phyloP scores from a whole-genome alignment of 2,113 vertebrate genomes.

The Lasiurus borealis region DNA sequence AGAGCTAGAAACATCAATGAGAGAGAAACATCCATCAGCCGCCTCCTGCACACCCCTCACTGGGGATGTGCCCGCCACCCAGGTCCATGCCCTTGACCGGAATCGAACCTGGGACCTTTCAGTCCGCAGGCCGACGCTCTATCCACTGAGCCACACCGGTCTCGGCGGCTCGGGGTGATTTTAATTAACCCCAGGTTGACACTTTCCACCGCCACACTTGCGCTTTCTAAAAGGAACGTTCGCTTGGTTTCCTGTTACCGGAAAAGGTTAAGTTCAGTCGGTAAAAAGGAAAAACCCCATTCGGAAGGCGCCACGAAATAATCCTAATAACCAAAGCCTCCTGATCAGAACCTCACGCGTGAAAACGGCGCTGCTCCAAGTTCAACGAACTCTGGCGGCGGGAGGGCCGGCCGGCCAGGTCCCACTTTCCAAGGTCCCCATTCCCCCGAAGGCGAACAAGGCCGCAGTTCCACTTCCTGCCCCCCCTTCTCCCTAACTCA shows the following conservation, averaged over 20 bases:
- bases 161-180: background rate
- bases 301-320: background rate
- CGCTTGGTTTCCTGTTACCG: background rate
- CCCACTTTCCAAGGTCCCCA: background rate
- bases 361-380: background rate
- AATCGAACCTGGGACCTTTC: too few species aligned
- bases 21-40: too few species aligned
- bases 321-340: background rate
- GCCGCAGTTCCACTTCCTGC: background rate
- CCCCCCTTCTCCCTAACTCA: too few species aligned
- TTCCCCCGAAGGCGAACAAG: background rate
- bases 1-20: too few species aligned
- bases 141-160: too few species aligned
- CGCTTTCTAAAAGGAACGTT: constrained; percentile 43
- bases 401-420: too few species aligned
- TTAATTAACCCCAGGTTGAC: background rate
- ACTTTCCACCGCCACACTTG: background rate
- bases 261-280: constrained; percentile 20
- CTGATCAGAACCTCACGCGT: background rate
- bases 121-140: background rate
- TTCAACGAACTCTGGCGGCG: background rate
- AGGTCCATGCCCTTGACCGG: too few species aligned
- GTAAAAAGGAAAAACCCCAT: background rate
- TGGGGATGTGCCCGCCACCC: too few species aligned
- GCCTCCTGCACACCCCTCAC: too few species aligned